Conservation (phyloP, 35 echinoderm and acorn worm genomes). For the Antedon bifida region DNA sequence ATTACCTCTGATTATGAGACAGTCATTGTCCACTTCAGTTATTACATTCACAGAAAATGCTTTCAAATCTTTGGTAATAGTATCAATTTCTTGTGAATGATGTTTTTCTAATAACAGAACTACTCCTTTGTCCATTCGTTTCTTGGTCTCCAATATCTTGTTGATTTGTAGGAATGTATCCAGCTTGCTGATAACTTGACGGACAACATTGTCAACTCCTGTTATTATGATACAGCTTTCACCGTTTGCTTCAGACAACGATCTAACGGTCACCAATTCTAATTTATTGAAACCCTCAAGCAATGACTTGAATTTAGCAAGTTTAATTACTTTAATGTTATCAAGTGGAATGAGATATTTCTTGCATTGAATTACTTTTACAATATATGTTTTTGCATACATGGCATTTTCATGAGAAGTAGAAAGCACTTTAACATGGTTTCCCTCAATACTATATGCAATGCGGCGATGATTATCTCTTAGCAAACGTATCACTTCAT, state of each 20-base stretch:
- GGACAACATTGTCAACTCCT: slow-evolving; percentile 13
- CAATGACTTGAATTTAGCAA: neutral
- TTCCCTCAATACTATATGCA: slow-evolving; percentile 6
- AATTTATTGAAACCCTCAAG: neutral
- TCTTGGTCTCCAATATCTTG: neutral
- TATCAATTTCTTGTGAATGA: neutral
- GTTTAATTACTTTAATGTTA: slow-evolving; percentile 8
- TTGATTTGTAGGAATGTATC: slow-evolving; percentile 1
- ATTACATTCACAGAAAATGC: neutral
- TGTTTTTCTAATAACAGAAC: neutral
- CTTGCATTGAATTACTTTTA: slow-evolving; percentile 1
- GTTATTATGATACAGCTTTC: neutral
- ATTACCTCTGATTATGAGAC: slow-evolving; percentile 10
- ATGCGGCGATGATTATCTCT: neutral
- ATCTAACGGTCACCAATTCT: slow-evolving; percentile 1
- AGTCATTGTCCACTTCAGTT: neutral
- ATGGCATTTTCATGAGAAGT: neutral
- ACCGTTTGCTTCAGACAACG: neutral
- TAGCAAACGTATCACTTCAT: slow-evolving; percentile 10
- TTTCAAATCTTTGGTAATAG: neutral
- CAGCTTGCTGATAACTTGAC: neutral
- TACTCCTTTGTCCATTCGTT: neutral
- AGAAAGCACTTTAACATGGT: neutral
- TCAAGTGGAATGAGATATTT: neutral
- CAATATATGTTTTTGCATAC: neutral